Base-by-base conservation (phyloP, 2,113 vertebrate genomes). In the Limnothrissa miodon region DNA sequence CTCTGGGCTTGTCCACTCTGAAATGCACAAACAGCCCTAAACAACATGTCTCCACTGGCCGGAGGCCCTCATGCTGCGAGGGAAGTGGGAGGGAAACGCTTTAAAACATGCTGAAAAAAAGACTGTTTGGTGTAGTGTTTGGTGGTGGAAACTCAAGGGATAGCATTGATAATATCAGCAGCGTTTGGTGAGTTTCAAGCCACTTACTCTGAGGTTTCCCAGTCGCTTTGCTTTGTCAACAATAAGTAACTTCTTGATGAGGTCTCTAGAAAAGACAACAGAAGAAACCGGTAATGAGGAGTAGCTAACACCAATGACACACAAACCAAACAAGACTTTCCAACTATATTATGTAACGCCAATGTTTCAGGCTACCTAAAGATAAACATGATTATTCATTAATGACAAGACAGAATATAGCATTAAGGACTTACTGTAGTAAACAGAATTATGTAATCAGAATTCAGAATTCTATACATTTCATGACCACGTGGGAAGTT, bases 151-250 rank as follows among this genome's bases (percentile, higher is more conserved):
- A n/a, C n/a, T n/a, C n/a, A n/a, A n/a, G n/a, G n/a, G n/a, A n/a
- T n/a, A n/a, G n/a, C n/a, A n/a, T n/a, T n/a, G n/a, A n/a, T n/a
- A n/a, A n/a, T n/a, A n/a, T n/a, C n/a, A n/a, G n/a, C n/a, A n/a
- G n/a, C n/a, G n/a, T n/a, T 45, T 17, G 36, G 19, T 11, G 1
- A 23, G 53, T 6, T 25, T 81, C 9, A 39, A 29, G 23, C 25
- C 29, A 87, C 93, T 85, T 9, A 96, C 96, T 95, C 96, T 96
- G 93, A 96, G 95, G 87, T 94, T 96, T 10, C 96, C 96, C 6
- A 96, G 88, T 21, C 96, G 85, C 80, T 93, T 91, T 3, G 95
- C 94, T 79, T 95, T 91, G 88, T 96, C 96, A 33, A 95, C 93
- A 21, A 96, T 95, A 2, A 96, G 94, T 6, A 96, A 89, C 42